These are phyloP conservation scores for Brachypalpus laphriformis DNA, from an alignment of 2,888 invertebrate genomes.

Conservation along the genomic window DNA sequence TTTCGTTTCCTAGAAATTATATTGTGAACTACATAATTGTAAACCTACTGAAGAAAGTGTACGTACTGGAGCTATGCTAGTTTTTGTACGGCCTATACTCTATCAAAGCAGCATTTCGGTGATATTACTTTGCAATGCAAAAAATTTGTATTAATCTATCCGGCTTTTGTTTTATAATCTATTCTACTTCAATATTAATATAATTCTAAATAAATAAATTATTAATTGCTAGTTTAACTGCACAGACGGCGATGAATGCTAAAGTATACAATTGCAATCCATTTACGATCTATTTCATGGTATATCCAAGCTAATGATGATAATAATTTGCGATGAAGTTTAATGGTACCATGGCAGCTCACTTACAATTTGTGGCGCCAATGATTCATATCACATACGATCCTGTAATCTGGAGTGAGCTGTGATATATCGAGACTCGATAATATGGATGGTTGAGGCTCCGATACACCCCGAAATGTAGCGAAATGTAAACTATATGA, in stretches of 20 bases:
- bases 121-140: constrained; percentile 34
- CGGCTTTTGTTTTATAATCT: not conserved
- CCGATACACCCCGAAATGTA: no score
- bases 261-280: not conserved
- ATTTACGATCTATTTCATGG: not conserved
- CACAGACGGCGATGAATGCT: not conserved
- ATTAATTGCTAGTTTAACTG: not conserved
- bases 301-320: no score
- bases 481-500: no score
- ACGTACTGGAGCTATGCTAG: constrained; percentile 8
- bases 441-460: no score
- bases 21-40: constrained; percentile 32
- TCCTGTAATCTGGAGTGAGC: no score
- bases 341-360: no score
- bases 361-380: no score
- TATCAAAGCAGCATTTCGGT: constrained; percentile 47
- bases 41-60: constrained; percentile 21
- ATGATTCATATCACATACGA: no score
- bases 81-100: constrained; percentile 17
- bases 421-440: no score
- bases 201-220: not conserved
- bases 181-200: constrained; percentile 19
- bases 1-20: constrained; percentile 52
- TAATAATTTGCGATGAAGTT: no score
- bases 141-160: constrained; percentile 1